Conservation (phyloP, 2,113 vertebrate species). For the Gambusia affinis region DNA sequence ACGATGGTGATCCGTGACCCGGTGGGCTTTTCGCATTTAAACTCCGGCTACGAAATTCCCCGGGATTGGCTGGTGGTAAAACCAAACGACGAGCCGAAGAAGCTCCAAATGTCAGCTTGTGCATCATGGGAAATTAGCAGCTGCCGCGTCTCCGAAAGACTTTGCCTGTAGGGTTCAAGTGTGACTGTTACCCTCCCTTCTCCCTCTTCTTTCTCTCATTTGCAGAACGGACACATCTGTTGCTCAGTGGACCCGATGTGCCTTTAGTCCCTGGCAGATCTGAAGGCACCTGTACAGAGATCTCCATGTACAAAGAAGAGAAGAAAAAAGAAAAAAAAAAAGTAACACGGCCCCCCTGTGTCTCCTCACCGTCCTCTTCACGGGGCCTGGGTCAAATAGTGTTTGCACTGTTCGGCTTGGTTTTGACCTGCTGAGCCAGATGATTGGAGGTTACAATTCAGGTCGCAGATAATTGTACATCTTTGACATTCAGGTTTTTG, state of each 20-base stretch:
- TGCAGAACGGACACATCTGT: constrained; percentile 96
- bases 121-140: constrained; percentile 31
- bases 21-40: constrained; percentile 27
- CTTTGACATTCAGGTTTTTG: constrained; percentile 52
- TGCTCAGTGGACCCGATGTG: constrained; percentile 99
- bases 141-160: constrained; percentile 24
- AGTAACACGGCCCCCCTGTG: constrained; percentile 41
- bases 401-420: constrained; percentile 48
- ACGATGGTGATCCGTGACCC: neutral
- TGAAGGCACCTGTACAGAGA: constrained; percentile 79
- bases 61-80: constrained; percentile 33
- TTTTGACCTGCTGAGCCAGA: constrained; percentile 47
- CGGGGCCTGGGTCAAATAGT: constrained; percentile 55
- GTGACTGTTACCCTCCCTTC: constrained; percentile 25
- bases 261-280: constrained; percentile 90
- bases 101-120: constrained; percentile 56
- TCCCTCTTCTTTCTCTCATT: constrained; percentile 40
- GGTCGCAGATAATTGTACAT: constrained; percentile 27
- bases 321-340: neutral
- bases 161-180: constrained; percentile 30
- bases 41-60: constrained; percentile 32
- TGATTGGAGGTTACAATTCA: constrained; percentile 31
- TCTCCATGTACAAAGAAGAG: constrained; percentile 68
- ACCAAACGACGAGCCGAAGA: constrained; percentile 40
- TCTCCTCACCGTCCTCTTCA: constrained; percentile 59